These are phyloP conservation scores for Orthosia gothica DNA, from an alignment of 2,888 invertebrate genomes.

Conservation along the genomic window DNA sequence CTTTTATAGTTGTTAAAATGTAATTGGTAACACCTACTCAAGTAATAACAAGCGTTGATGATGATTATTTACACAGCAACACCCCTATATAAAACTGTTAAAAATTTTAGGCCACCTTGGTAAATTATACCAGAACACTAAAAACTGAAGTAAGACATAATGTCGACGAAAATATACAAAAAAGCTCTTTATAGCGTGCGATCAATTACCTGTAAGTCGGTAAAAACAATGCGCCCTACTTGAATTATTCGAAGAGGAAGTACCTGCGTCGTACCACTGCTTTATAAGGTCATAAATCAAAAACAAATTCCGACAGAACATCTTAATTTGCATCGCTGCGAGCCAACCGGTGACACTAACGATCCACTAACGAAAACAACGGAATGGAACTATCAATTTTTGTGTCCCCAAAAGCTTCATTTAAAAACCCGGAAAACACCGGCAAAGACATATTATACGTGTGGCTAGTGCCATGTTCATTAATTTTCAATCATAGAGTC, in stretches of 20 bases:
- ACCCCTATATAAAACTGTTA: not conserved
- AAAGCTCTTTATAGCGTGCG: slow-evolving; percentile 57
- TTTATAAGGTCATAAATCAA: slow-evolving; percentile 86
- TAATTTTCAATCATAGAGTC: slow-evolving; percentile 76
- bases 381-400: slow-evolving; percentile 87
- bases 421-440: slow-evolving; percentile 78
- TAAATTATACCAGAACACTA: slow-evolving; percentile 34
- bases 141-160: slow-evolving; percentile 39
- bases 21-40: not conserved
- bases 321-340: slow-evolving; percentile 89
- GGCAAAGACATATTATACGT: slow-evolving; percentile 76
- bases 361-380: slow-evolving; percentile 87
- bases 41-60: not conserved
- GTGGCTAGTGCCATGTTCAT: slow-evolving; percentile 74
- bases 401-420: slow-evolving; percentile 83
- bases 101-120: not conserved
- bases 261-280: slow-evolving; percentile 70
- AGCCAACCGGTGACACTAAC: slow-evolving; percentile 86
- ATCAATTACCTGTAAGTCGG: slow-evolving; percentile 59
- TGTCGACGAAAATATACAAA: slow-evolving; percentile 31
- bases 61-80: not conserved
- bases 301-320: slow-evolving; percentile 82
- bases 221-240: slow-evolving; percentile 72
- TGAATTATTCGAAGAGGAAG: slow-evolving; percentile 71
- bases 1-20: not conserved